Conservation (phyloP, 1,140 invertebrate genomes). For the Mesaphorura yosii region DNA sequence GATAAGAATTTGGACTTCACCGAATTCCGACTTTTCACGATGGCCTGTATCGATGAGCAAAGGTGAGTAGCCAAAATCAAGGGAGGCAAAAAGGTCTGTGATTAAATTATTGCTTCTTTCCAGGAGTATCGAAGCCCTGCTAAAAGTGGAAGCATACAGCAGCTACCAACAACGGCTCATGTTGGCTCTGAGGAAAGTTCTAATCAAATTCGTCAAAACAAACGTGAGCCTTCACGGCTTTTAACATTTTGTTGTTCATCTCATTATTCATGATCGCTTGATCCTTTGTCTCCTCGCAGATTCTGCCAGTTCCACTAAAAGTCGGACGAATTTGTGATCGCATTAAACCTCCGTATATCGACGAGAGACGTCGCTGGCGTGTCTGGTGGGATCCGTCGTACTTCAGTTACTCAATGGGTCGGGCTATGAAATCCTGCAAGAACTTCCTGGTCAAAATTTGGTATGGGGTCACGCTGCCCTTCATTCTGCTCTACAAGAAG, state of each 20-base stretch:
- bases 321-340: slow-evolving; percentile 8
- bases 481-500: no score
- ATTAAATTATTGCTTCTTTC: no score
- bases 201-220: slow-evolving; percentile 17
- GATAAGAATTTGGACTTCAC: slow-evolving; percentile 34
- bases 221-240: background rate
- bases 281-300: no score
- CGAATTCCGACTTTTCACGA: slow-evolving; percentile 33
- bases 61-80: no score
- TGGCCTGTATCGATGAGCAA: slow-evolving; percentile 34
- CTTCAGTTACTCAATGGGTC: no score
- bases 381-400: background rate
- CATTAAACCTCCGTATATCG: slow-evolving; percentile 11
- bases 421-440: no score
- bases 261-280: no score
- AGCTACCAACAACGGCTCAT: slow-evolving; percentile 21
- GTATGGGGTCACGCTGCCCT: no score
- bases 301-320: slow-evolving; percentile 12
- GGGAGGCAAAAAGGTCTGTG: no score
- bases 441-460: no score
- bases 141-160: slow-evolving; percentile 19
- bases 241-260: background rate
- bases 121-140: slow-evolving; percentile 17
- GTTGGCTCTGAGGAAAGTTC: background rate
- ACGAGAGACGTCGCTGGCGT: background rate